A percentile compares a stretch with the other conserved stretches of the same genome.
phyloP scores from a whole-genome alignment of 2,888 invertebrate genomes.

The Carabus problematicus region DNA sequence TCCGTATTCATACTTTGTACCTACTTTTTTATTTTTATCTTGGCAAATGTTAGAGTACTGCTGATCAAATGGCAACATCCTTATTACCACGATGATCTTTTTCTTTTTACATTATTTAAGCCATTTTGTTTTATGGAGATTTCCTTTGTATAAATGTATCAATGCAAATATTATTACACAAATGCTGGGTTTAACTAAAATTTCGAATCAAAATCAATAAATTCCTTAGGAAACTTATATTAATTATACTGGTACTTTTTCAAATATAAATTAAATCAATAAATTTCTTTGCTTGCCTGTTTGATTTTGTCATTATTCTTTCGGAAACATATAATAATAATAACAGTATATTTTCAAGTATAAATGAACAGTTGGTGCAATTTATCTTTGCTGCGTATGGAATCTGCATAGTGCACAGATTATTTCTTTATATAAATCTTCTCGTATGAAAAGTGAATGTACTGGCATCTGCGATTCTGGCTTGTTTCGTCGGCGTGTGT shows the following conservation, averaged over 20 bases:
- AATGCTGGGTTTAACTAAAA: not conserved
- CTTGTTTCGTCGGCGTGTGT: slow-evolving; percentile 18
- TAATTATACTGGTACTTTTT: no score
- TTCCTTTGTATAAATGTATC: not conserved
- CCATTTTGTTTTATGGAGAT: not conserved
- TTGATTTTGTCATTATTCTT: no score
- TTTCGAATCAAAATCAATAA: no score
- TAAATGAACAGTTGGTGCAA: not conserved
- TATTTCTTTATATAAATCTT: not conserved
- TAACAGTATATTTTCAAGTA: no score
- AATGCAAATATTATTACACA: not conserved
- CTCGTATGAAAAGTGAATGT: slow-evolving; percentile 15
- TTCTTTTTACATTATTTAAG: no score
- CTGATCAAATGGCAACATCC: not conserved
- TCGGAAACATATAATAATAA: no score
- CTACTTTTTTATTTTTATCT: not conserved
- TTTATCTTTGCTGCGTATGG: no score
- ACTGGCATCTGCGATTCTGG: not conserved
- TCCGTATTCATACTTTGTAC: no score
- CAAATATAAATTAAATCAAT: no score
- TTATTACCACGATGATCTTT: no score
- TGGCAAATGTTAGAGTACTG: not conserved
- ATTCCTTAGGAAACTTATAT: no score
- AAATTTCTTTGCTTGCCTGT: no score
- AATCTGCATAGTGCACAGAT: not conserved